These are phyloP conservation scores for Acanthis flammea DNA, from an alignment of 2,797 vertebrate genomes.

Conservation along the genomic window DNA sequence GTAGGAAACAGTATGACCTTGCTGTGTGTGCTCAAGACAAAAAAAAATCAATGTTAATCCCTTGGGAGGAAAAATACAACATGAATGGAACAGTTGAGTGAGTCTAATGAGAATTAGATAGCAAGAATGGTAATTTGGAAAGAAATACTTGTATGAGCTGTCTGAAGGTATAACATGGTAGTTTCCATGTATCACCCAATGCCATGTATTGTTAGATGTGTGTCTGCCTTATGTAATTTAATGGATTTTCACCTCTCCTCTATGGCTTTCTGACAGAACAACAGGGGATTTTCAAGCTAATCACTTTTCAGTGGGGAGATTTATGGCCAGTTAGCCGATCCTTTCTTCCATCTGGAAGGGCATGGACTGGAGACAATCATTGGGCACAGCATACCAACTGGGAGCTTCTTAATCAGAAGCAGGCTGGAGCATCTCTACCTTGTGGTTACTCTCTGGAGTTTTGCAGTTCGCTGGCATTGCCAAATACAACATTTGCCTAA, in stretches of 20 bases:
- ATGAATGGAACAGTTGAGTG: slow-evolving; percentile 26
- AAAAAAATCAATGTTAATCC: slow-evolving; percentile 37
- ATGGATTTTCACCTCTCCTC: slow-evolving; percentile 1
- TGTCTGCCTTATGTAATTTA: slow-evolving; percentile 1
- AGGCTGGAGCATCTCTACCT: neutral
- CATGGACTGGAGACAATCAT: neutral
- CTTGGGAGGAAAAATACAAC: slow-evolving; percentile 14
- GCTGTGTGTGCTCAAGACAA: neutral
- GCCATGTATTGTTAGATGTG: neutral
- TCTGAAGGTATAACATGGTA: neutral
- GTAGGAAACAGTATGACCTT: slow-evolving; percentile 42
- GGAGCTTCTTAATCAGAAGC: neutral
- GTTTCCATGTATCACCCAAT: neutral
- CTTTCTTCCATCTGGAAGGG: neutral
- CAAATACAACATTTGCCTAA: neutral
- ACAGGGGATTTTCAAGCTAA: slow-evolving; percentile 23
- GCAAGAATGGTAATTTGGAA: slow-evolving; percentile 42
- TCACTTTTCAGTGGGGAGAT: slow-evolving; percentile 17
- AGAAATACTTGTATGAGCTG: neutral
- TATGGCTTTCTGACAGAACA: slow-evolving; percentile 4
- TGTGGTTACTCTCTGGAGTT: neutral
- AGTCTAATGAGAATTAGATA: slow-evolving; percentile 52
- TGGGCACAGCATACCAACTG: neutral
- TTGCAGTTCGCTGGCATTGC: neutral
- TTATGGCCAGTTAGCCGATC: neutral